phyloP scores from a whole-genome alignment of 2,888 invertebrate species.

The Penaeus monodon region DNA sequence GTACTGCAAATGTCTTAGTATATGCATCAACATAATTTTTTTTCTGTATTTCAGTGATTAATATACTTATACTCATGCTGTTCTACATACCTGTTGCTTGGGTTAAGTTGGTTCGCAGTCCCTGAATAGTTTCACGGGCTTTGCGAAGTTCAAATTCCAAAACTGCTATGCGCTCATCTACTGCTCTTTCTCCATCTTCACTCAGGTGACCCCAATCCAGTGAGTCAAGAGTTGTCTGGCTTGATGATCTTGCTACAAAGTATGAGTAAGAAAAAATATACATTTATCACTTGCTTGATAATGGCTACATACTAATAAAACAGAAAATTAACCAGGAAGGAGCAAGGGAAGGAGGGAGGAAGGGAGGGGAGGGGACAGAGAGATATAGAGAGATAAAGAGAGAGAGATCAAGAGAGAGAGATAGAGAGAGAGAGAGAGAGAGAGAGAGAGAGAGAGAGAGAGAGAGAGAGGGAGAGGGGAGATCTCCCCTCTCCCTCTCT shows the following conservation, averaged over 20 bases:
- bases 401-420: too few relatives aligned
- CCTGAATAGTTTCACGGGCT: slow-evolving; percentile 86
- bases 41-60: too few relatives aligned
- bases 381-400: too few relatives aligned
- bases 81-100: slow-evolving; percentile 78
- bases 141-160: slow-evolving; percentile 89
- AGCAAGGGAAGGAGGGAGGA: too few relatives aligned
- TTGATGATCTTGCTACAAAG: slow-evolving; percentile 80
- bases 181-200: slow-evolving; percentile 83
- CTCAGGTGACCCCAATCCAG: slow-evolving; percentile 87
- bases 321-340: background rate
- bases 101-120: slow-evolving; percentile 84
- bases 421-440: too few relatives aligned
- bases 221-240: slow-evolving; percentile 88
- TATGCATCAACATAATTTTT: too few relatives aligned
- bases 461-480: too few relatives aligned
- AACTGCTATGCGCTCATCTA: slow-evolving; percentile 84
- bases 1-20: too few relatives aligned
- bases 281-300: background rate
- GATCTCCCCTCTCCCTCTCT: background rate
- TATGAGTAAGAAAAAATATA: slow-evolving; percentile 5
- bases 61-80: background rate
- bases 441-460: too few relatives aligned
- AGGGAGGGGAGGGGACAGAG: too few relatives aligned
- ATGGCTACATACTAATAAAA: background rate